Evolutionary conservation across 2,888 invertebrate species (phyloP), one percentile per base, ranked within the genome.

Genomic region (Drosophila neotestacea): DNA sequence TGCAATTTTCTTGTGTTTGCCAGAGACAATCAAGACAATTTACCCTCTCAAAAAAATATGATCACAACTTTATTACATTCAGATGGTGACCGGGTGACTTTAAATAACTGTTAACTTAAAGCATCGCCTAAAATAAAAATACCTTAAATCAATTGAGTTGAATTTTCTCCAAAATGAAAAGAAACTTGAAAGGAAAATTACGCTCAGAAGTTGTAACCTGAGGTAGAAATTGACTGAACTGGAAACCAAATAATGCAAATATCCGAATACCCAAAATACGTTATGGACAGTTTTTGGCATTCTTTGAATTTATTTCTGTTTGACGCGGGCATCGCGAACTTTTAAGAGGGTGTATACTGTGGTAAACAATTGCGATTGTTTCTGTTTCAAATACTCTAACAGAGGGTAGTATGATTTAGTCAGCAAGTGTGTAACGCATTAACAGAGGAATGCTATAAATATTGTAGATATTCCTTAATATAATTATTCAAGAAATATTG

Each of bases 101-200:
- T 38, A 13, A n/a, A 51, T 4, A 7, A 6, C 58, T 11, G 16
- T 9, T 16, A 16, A 22, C n/a, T 62, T 62, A 30, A 54, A n/a
- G 36, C 16, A 22, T 16, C 9, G 36, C 16, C 10, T 6, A 10
- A 30, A 4, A 38, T 22, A 38, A 42, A 42, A 30, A 30, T 55
- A 50, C 6, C 11, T 27, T 27, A 54, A 52, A 16, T 54, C 39
- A 13, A 41, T 41, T 44, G 48, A 58, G 39, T 54, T 32, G 36
- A 54, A 22, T 55, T 47, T 34, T n/a, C 38, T 22, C 13, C 36
- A 69, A 58, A 55, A 69, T 30, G 47, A 65, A 34, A 50, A 5
- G 10, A 61, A 65, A 78, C 74, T 73, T 73, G 42, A 75, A 77
- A 68, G 73, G 61, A 39, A 61, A 76, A 41, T 44, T 13, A 38